Evolutionary conservation across 2,113 vertebrate species (phyloP).

Genomic region (Pelobates fuscus): DNA sequence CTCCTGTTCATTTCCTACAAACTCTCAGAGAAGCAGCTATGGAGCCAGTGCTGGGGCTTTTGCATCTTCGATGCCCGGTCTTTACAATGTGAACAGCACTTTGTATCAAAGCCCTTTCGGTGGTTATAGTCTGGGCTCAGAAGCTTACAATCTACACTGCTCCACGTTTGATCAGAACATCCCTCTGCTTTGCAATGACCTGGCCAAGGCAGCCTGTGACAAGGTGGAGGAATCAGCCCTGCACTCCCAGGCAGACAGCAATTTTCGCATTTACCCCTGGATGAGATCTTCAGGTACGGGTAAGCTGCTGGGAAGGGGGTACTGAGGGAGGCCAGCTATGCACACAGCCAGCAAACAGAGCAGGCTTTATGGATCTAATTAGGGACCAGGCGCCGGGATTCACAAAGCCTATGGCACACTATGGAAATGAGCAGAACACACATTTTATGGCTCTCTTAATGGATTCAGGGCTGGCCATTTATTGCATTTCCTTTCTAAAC

Average conservation of each 20-base stretch:
- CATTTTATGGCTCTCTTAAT: conserved; percentile 89
- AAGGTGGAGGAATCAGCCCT: conserved; percentile 79
- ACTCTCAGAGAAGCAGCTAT: conserved; percentile 80
- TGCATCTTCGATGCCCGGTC: conserved; percentile 77
- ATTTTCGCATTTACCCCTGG: conserved; percentile 89
- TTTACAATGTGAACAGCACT: conserved; percentile 85
- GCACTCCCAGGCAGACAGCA: conserved; percentile 78
- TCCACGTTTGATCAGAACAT: conserved; percentile 86
- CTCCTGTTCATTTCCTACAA: conserved; percentile 82
- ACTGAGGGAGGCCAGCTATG: conserved; percentile 56
- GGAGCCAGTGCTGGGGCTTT: conserved; percentile 77
- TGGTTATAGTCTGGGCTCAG: conserved; percentile 77
- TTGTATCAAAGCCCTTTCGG: conserved; percentile 80
- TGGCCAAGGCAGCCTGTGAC: conserved; percentile 81
- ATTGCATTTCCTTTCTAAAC: conserved; percentile 65
- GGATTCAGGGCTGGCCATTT: conserved; percentile 79
- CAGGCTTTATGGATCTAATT: conserved; percentile 83
- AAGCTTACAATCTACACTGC: conserved; percentile 80
- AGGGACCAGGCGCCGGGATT: conserved; percentile 77
- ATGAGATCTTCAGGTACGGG: conserved; percentile 91
- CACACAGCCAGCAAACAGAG: conserved; percentile 64
- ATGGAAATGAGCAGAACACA: conserved; percentile 87
- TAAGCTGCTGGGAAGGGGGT: conserved; percentile 52
- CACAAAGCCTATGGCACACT: conserved; percentile 81
- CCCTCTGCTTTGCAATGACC: conserved; percentile 81